Conservation (phyloP, 2,797 vertebrate genomes). For the Eremophila alpestris region DNA sequence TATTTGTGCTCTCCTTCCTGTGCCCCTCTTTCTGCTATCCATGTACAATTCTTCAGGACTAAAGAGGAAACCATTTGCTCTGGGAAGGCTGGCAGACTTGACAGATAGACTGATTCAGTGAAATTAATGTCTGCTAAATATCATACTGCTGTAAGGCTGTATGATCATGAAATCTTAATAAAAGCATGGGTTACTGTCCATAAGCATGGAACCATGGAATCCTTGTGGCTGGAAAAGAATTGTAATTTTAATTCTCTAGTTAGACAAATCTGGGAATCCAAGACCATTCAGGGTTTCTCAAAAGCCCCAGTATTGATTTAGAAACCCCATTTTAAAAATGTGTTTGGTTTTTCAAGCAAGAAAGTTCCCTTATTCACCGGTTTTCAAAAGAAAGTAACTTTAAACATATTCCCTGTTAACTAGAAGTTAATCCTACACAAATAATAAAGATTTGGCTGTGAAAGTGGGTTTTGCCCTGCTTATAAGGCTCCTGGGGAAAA, state of each 20-base stretch:
- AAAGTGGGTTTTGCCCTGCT: background rate
- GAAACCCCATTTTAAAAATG: fast-evolving
- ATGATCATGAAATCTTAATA: background rate
- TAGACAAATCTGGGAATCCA: background rate
- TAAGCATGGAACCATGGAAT: background rate
- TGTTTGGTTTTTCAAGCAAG: background rate
- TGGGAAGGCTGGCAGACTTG: background rate
- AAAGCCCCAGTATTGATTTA: background rate
- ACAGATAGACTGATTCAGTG: background rate
- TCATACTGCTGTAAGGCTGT: background rate
- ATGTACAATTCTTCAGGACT: background rate
- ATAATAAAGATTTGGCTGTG: background rate
- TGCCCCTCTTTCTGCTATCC: background rate
- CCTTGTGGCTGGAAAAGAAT: background rate
- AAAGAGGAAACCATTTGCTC: background rate
- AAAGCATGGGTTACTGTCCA: background rate
- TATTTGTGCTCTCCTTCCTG: background rate
- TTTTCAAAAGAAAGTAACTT: background rate
- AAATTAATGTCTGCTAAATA: background rate
- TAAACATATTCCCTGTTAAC: background rate
- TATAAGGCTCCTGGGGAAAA: background rate
- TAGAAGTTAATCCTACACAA: background rate
- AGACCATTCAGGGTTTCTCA: background rate
- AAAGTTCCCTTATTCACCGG: background rate
- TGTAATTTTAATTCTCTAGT: background rate